A percentile compares a stretch with the other conserved stretches of the same genome.
phyloP scores from a whole-genome alignment of 2,797 vertebrate species.

The Galagoides demidoff region DNA sequence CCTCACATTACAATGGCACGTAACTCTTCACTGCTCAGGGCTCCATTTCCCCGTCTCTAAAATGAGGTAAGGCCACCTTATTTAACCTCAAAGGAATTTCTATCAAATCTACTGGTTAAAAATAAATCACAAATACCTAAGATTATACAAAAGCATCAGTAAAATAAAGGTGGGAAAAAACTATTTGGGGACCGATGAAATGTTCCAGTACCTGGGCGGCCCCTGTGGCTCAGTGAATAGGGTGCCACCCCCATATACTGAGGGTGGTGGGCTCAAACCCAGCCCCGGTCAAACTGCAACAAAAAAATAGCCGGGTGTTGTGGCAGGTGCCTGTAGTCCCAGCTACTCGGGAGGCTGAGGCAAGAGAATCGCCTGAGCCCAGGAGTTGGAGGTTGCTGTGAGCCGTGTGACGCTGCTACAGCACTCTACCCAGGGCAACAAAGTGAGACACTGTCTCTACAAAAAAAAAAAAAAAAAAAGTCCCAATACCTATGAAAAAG shows the following conservation, averaged over 20 bases:
- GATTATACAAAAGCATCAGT: neutral
- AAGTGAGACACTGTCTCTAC: too few relatives aligned
- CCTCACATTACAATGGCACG: neutral
- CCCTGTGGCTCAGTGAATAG: too few relatives aligned
- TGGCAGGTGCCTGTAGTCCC: too few relatives aligned
- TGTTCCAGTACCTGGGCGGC: neutral
- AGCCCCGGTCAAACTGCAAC: too few relatives aligned
- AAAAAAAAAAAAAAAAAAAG: neutral
- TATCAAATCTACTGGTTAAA: neutral
- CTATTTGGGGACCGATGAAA: neutral
- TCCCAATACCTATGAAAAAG: neutral
- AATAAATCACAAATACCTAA: constrained; percentile 22
- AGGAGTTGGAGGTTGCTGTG: too few relatives aligned
- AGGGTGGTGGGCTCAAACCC: too few relatives aligned
- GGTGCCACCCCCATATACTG: too few relatives aligned
- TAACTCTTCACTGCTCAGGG: neutral
- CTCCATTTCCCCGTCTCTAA: constrained; percentile 6
- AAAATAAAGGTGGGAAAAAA: neutral
- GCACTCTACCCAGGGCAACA: too few relatives aligned
- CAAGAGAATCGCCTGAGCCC: too few relatives aligned
- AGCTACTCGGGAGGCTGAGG: too few relatives aligned
- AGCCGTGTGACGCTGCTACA: too few relatives aligned
- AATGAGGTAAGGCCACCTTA: neutral
- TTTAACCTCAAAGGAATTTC: neutral
- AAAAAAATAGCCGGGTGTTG: too few relatives aligned